Percentiles rank a stretch among this genome's conserved stretches.
Conservation (phyloP, 2,888 invertebrate genomes). For the Phrixothrix hirtus region DNA sequence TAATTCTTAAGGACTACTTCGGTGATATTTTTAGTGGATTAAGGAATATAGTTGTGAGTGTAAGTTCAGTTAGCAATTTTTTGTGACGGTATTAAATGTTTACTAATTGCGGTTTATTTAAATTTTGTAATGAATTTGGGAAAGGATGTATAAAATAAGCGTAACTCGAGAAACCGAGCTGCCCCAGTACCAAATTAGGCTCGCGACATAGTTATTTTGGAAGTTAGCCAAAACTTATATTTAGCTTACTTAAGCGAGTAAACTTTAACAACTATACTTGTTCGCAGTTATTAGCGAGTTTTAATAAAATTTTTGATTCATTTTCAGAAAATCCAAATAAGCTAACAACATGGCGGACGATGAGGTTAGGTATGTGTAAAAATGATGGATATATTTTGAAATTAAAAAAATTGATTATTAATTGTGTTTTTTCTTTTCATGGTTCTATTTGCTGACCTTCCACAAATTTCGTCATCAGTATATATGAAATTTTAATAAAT, state of each 20-base stretch:
- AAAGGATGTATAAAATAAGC: constrained; percentile 2
- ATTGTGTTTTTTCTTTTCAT: constrained; percentile 19
- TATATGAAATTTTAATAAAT: too few species aligned
- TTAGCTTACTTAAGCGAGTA: constrained; percentile 17
- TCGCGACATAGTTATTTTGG: constrained; percentile 31
- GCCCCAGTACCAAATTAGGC: constrained; percentile 37
- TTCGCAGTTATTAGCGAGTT: too few species aligned
- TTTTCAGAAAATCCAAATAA: constrained; percentile 62
- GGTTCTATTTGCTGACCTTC: constrained; percentile 1
- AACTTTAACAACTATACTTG: too few species aligned
- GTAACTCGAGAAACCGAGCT: constrained; percentile 29
- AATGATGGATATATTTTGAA: neutral
- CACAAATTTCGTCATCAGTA: too few species aligned
- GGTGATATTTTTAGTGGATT: too few species aligned
- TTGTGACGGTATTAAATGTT: too few species aligned
- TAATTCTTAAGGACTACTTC: too few species aligned
- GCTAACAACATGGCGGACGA: constrained; percentile 84
- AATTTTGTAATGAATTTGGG: too few species aligned
- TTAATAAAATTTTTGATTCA: constrained; percentile 17
- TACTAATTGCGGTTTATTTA: too few species aligned
- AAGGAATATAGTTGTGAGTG: too few species aligned
- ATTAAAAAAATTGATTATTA: neutral
- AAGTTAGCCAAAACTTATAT: constrained; percentile 31
- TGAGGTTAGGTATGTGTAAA: constrained; percentile 83
- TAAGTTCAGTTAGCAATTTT: too few species aligned